A percentile compares a stretch with the other conserved stretches of the same genome.
Conservation (phyloP, 2,888 invertebrate genomes). For the Rhyacophila evoluta region DNA sequence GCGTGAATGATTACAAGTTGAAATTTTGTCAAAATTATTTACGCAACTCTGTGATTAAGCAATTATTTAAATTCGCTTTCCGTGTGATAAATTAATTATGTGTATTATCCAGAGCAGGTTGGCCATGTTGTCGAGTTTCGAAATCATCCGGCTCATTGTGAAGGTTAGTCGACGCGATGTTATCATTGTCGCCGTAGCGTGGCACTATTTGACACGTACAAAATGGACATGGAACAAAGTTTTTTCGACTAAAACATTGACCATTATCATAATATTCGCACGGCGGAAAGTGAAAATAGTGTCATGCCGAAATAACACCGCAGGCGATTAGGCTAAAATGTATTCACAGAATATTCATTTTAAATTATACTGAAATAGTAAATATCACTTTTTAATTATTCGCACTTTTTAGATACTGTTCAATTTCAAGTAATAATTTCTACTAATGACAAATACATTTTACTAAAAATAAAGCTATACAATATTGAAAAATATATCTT, state of each 20-base stretch:
- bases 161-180: background rate
- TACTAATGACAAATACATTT: too few species aligned
- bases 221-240: background rate
- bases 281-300: background rate
- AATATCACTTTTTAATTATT: too few species aligned
- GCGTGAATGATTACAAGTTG: too few species aligned
- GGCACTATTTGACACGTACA: background rate
- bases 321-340: too few species aligned
- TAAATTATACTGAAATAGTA: too few species aligned
- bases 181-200: slow-evolving; percentile 3
- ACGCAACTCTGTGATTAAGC: too few species aligned
- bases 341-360: too few species aligned
- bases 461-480: too few species aligned
- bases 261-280: background rate
- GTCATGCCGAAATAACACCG: background rate
- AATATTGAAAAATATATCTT: too few species aligned
- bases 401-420: too few species aligned
- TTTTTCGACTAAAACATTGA: background rate
- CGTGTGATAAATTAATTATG: background rate
- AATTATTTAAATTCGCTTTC: background rate
- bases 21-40: too few species aligned
- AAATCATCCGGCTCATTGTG: slow-evolving; percentile 8
- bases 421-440: too few species aligned
- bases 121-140: background rate
- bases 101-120: background rate